Base-by-base conservation (phyloP, 1,140 invertebrate genomes). In the Coenobita brevimanus region DNA sequence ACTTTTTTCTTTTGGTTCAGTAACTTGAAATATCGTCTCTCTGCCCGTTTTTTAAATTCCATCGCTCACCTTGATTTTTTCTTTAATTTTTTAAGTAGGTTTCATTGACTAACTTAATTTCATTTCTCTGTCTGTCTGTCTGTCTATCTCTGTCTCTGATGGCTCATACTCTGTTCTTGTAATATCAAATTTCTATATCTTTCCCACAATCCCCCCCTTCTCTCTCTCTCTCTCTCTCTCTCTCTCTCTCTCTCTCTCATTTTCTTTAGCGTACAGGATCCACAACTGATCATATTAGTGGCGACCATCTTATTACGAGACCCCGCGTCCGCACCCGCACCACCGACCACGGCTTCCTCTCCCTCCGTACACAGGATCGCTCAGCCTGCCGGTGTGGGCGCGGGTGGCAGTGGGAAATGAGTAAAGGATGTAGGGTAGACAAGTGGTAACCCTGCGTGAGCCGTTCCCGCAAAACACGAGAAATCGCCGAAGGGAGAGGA, bases 231-330 rank as follows among this genome's bases (percentile, higher is more conserved):
- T 38, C 46, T 76, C 46, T 76, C 24, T 46, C 46, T 76, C 33
- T 24, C 2, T n/a, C 73, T 24, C 10, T 46, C 36, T 24, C 15
- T 30, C 57, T 24, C 78, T 41, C 82, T 69, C 84, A 87, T 87
- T 87, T 87, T 87, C 84, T 87, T 87, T 80, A 69, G 82, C 84
- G 76, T 71, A 80, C 54, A 54, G 84, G 84, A 87, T 87, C 84
- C 84, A 87, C 84, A 71, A 87, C 84, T 87, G 84, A 87, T 87
- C 84, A 87, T 87, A 87, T 87, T 87, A 87, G 80, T 62, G 64
- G 76, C 84, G 75, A 79, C 84, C 84, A 87, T 87, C 84, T 87
- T 87, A 87, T 87, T 87, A 87, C 75, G n/a, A 62, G 15, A 4
- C 41, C 41, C 38, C 75, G 60, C 71, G 60, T 87, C 75, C 62